Percentiles rank a stretch among this genome's conserved stretches.
phyloP scores from a whole-genome alignment of 2,888 invertebrate genomes.

The Agrotis clavis region DNA sequence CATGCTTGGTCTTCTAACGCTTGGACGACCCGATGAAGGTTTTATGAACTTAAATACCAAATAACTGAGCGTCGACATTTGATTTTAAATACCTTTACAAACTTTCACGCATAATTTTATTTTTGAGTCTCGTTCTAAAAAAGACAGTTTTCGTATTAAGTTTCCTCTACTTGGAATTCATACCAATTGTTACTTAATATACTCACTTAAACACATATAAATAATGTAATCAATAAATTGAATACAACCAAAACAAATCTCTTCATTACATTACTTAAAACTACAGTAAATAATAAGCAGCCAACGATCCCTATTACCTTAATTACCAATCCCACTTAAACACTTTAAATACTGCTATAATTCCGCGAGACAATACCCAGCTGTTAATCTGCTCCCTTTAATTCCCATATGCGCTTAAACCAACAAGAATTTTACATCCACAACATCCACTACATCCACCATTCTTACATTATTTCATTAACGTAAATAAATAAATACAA shows the following conservation, averaged over 20 bases:
- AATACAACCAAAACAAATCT: not conserved
- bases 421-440: slow-evolving; percentile 39
- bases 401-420: slow-evolving; percentile 14
- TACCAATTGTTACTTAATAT: not conserved
- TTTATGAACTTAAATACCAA: too few species aligned
- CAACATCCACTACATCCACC: slow-evolving; percentile 32
- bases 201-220: not conserved
- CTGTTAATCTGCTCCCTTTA: slow-evolving; percentile 31
- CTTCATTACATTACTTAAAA: not conserved
- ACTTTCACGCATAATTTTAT: too few species aligned
- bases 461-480: slow-evolving; percentile 64
- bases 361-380: slow-evolving; percentile 25
- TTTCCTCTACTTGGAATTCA: not conserved
- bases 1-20: too few species aligned
- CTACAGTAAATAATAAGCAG: slow-evolving; percentile 10
- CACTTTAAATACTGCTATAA: slow-evolving; percentile 25
- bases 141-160: not conserved
- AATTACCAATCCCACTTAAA: slow-evolving; percentile 23
- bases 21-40: too few species aligned
- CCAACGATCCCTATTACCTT: slow-evolving; percentile 17
- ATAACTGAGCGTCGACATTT: too few species aligned
- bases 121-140: too few species aligned
- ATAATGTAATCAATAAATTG: not conserved
- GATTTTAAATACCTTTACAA: too few species aligned
- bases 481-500: slow-evolving; percentile 57